Conservation (phyloP, 53 echinoderm and acorn worm species). For the Crossaster papposus region DNA sequence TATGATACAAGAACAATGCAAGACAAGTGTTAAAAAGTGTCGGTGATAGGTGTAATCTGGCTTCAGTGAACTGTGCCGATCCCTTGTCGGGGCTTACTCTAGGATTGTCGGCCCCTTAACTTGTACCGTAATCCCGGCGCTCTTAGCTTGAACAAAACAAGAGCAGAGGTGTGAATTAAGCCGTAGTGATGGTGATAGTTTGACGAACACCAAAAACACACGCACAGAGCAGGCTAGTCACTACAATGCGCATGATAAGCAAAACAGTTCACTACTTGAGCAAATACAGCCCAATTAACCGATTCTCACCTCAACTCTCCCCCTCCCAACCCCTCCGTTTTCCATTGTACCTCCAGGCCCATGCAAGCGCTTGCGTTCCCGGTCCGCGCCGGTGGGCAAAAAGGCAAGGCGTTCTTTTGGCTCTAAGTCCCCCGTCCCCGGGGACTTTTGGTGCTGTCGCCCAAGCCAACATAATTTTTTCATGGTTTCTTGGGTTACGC, state of each 20-base stretch:
- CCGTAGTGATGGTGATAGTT: background rate
- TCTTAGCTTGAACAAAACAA: background rate
- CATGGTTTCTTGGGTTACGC: slow-evolving; percentile 68
- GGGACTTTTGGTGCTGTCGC: slow-evolving; percentile 52
- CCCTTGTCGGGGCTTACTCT: background rate
- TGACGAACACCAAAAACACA: background rate
- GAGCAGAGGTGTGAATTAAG: slow-evolving; percentile 43
- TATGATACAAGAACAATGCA: slow-evolving; percentile 35
- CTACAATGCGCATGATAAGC: slow-evolving; percentile 45
- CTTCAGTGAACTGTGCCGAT: background rate
- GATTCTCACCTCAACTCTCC: slow-evolving; percentile 27
- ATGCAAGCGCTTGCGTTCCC: too few relatives aligned
- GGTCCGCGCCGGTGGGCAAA: slow-evolving; percentile 44
- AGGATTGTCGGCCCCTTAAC: background rate
- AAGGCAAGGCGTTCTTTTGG: slow-evolving; percentile 53
- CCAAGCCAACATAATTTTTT: slow-evolving; percentile 64
- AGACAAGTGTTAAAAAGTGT: slow-evolving; percentile 37
- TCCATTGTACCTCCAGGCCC: slow-evolving; percentile 40
- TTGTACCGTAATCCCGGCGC: slow-evolving; percentile 9
- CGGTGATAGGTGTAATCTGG: slow-evolving; percentile 43
- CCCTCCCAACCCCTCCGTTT: background rate
- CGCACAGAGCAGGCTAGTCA: slow-evolving; percentile 8
- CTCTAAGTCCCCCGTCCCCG: slow-evolving; percentile 18
- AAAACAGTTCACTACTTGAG: slow-evolving; percentile 49
- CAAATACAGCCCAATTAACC: slow-evolving; percentile 58